phyloP scores from a whole-genome alignment of 1,140 invertebrate genomes.

The Schlechtendalia chinensis region DNA sequence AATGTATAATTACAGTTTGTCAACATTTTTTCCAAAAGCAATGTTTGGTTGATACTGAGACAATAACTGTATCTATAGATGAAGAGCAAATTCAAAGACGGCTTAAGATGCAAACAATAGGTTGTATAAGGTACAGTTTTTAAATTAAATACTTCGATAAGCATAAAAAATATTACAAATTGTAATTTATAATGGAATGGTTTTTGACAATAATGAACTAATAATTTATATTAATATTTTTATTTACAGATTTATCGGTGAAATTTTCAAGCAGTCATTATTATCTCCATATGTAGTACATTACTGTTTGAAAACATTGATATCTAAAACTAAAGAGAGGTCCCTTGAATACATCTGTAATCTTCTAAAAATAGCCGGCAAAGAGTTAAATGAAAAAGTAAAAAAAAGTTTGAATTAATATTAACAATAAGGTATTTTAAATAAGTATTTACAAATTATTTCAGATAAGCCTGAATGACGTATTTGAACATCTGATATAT shows the following conservation, averaged over 20 bases:
- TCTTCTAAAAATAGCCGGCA: constrained; percentile 34
- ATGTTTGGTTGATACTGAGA: constrained; percentile 14
- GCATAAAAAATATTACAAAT: too few species aligned
- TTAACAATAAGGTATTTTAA: neutral
- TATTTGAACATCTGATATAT: constrained; percentile 23
- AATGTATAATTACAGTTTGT: constrained; percentile 22
- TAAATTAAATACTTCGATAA: neutral
- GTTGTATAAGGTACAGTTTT: constrained; percentile 32
- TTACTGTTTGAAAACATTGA: constrained; percentile 18
- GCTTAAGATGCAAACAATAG: constrained; percentile 34
- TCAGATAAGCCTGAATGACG: constrained; percentile 16
- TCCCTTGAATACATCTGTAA: constrained; percentile 30
- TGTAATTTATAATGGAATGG: too few species aligned
- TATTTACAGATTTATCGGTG: constrained; percentile 41
- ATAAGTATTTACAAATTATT: neutral
- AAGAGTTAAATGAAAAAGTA: constrained; percentile 45
- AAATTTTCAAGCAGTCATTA: constrained; percentile 31
- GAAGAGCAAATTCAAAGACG: constrained; percentile 18
- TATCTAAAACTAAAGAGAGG: constrained; percentile 7
- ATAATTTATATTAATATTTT: neutral
- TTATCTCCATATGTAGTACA: constrained; percentile 5
- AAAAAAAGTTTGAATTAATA: neutral
- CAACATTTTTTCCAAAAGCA: constrained; percentile 38
- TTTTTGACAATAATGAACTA: too few species aligned
- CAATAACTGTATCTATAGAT: neutral